Evolutionary conservation across 2,888 invertebrate genomes (phyloP), one percentile per base, ranked within the genome.

Genomic region (Diarsia mendica): DNA sequence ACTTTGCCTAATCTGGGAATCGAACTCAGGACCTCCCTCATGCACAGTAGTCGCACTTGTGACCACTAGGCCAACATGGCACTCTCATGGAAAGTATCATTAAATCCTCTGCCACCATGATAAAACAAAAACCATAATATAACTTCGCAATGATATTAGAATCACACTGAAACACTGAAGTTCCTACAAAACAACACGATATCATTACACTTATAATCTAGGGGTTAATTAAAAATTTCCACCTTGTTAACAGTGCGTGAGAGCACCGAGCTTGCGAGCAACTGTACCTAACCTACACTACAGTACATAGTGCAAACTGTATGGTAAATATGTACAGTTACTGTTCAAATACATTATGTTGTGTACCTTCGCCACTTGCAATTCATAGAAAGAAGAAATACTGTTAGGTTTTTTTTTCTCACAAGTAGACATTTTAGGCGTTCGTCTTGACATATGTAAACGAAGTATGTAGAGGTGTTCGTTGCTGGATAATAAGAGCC

Each of bases 171-270:
- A n/a, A 49, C 39, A 51, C 33, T 60, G 20, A 44, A 83, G 48
- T 23, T 23, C 18, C 3, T 20, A 23, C 15, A 65, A 28, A 51
- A 72, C 33, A 55, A 28, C 65, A 66, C n/a, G 63, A 51, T 76
- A 61, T 69, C 75, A 75, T 76, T 82, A 79, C 72, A 63, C 67
- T 44, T 72, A 72, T 88, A 89, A 89, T 88, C 86, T 79, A 69
- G 68, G 77, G 86, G 88, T 89, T 93, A 92, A 93, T 93, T 93
- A 93, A 93, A 93, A 93, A 91, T 87, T 92, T 92, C 91, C 91
- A 90, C 90, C 89, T 88, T 87, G 89, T 87, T 85, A 84, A 75
- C 73, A 69, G 72, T 75, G 79, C 79, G 70, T 77, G 81, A 82
- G 68, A 67, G 67, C 53, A 15, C 53, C 39, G 8, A 39, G 46